Evolutionary conservation across 2,113 vertebrate genomes (phyloP).

Genomic region (Pangasianodon hypophthalmus): DNA sequence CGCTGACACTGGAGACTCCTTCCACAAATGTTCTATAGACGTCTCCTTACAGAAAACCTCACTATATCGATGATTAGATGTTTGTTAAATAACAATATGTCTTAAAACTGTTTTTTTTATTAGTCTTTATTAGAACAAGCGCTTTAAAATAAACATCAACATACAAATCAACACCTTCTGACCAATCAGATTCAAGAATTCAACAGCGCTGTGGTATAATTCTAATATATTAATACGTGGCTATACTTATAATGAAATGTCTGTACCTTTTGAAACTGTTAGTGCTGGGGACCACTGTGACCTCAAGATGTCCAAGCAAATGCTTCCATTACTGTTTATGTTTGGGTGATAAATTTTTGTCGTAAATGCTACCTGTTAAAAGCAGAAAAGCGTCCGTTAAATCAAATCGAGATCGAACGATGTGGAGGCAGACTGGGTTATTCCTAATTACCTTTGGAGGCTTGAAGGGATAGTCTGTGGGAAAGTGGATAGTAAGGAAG

Average conservation of each 20-base stretch:
- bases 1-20: background rate
- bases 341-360: conserved; percentile 61
- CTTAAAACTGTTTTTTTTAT: background rate
- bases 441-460: conserved; percentile 54
- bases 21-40: background rate
- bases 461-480: conserved; percentile 62
- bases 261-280: conserved; percentile 59
- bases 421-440: background rate
- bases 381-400: background rate
- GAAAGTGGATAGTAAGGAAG: conserved; percentile 62
- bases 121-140: background rate
- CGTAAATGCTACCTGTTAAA: conserved; percentile 58
- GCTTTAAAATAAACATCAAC: background rate
- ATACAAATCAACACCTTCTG: background rate
- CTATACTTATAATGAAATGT: too few species aligned
- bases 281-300: conserved; percentile 62
- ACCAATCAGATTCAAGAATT: background rate
- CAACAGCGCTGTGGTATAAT: too few species aligned
- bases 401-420: background rate
- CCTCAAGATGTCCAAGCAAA: conserved; percentile 60
- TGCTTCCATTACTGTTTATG: conserved; percentile 63
- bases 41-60: background rate
- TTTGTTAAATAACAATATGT: background rate
- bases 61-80: background rate
- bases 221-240: background rate